phyloP scores from a whole-genome alignment of 2,113 vertebrate species.

The Podarcis raffonei region DNA sequence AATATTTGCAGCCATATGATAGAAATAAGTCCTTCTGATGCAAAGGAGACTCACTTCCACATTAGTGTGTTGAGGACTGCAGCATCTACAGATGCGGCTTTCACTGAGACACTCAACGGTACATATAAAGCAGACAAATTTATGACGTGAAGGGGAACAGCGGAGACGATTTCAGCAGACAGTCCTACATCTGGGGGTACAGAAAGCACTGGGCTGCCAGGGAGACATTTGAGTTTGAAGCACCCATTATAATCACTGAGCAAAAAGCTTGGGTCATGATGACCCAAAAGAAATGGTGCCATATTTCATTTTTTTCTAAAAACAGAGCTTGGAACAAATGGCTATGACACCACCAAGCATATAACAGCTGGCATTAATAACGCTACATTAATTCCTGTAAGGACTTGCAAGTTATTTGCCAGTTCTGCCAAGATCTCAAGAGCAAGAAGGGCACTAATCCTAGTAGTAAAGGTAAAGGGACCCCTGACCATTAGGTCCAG shows the following conservation, averaged over 20 bases:
- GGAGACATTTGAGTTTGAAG: slow-evolving; percentile 6
- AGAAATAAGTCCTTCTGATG: neutral
- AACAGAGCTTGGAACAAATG: slow-evolving; percentile 47
- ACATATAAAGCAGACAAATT: neutral
- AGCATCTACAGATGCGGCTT: neutral
- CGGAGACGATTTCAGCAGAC: neutral
- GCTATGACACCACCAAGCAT: neutral
- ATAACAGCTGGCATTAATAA: slow-evolving; percentile 42
- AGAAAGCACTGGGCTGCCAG: neutral
- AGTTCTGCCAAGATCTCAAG: slow-evolving; percentile 18
- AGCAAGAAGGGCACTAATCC: neutral
- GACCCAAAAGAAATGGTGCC: slow-evolving; percentile 38
- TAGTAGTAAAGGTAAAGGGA: neutral
- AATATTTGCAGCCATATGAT: neutral
- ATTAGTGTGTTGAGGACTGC: neutral
- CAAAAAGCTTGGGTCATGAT: slow-evolving; percentile 37
- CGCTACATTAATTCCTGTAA: slow-evolving; percentile 42
- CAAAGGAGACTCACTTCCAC: neutral
- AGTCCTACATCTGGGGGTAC: neutral
- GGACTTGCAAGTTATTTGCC: slow-evolving; percentile 48
- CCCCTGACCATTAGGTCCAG: no score
- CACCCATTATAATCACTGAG: slow-evolving; percentile 40
- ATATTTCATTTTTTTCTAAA: slow-evolving; percentile 53
- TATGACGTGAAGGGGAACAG: neutral
- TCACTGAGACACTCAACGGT: neutral